phyloP scores from a whole-genome alignment of 2,797 vertebrate species.

The Eulemur rubriventer region DNA sequence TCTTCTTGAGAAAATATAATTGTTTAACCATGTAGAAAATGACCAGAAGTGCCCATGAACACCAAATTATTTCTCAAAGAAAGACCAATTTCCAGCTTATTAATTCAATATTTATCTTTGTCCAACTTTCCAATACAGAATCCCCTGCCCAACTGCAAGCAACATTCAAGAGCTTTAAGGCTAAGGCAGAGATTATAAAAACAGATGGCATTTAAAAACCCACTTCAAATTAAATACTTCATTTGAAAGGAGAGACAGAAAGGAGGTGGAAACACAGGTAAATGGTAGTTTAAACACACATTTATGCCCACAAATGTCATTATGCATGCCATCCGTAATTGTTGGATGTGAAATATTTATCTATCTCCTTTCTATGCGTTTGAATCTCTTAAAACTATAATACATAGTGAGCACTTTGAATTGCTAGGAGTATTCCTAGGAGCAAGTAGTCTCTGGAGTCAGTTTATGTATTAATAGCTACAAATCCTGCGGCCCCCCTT shows the following conservation, averaged over 20 bases:
- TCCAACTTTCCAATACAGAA: neutral
- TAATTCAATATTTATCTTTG: neutral
- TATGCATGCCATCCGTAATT: neutral
- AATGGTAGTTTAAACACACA: neutral
- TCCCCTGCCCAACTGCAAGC: neutral
- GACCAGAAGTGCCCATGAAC: neutral
- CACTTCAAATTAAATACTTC: conserved; percentile 46
- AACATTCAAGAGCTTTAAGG: neutral
- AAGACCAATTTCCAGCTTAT: neutral
- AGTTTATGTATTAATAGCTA: too few relatives aligned
- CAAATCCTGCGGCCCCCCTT: neutral
- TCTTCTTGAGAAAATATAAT: neutral
- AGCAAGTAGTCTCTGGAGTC: neutral
- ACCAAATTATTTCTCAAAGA: neutral
- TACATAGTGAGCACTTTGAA: neutral
- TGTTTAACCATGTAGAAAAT: neutral
- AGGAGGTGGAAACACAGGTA: neutral
- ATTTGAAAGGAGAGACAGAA: conserved; percentile 30
- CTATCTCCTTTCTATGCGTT: neutral
- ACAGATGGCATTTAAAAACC: conserved; percentile 49
- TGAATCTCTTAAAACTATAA: neutral
- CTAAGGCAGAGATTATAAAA: conserved; percentile 9
- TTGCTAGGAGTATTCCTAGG: neutral
- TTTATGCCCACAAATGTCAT: neutral
- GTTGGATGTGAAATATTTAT: neutral